Percentiles rank a stretch among this genome's conserved stretches.
phyloP scores from a whole-genome alignment of 2,113 vertebrate species.

The Gobius niger region DNA sequence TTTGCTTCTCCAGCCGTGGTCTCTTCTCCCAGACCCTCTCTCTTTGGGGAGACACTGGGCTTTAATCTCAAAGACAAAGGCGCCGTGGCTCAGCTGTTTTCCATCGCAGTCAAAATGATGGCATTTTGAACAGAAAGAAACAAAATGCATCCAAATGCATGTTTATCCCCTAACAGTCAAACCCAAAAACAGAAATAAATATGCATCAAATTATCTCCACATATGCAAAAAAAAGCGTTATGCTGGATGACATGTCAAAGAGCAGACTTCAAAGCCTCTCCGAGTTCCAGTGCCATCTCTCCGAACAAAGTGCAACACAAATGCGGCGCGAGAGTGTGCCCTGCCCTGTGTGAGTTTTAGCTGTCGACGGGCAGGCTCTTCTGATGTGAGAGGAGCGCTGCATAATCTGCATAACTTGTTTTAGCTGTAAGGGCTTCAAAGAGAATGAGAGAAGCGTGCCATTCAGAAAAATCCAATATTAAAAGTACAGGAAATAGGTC shows the following conservation, averaged over 20 bases:
- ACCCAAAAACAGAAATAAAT: slow-evolving; percentile 36
- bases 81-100: slow-evolving; percentile 47
- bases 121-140: slow-evolving; percentile 26
- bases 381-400: slow-evolving; percentile 36
- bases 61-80: slow-evolving; percentile 48
- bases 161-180: slow-evolving; percentile 24
- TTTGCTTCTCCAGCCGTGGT: slow-evolving; percentile 5
- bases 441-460: slow-evolving; percentile 34
- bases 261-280: slow-evolving; percentile 52
- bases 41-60: slow-evolving; percentile 25
- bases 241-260: slow-evolving; percentile 16
- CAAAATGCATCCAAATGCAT: slow-evolving; percentile 1
- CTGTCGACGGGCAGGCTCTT: slow-evolving; percentile 29
- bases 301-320: slow-evolving; percentile 34
- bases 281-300: slow-evolving; percentile 22
- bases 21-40: slow-evolving; percentile 22
- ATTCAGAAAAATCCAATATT: slow-evolving; percentile 32
- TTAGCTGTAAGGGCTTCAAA: slow-evolving; percentile 60
- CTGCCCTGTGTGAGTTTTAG: slow-evolving; percentile 12
- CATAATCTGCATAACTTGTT: slow-evolving; percentile 59
- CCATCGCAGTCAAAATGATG: slow-evolving; percentile 41
- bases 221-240: background rate
- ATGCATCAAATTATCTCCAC: slow-evolving; percentile 29
- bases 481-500: slow-evolving; percentile 27
- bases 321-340: background rate